These are phyloP conservation scores for Homalodisca vitripennis DNA, from an alignment of 1,140 invertebrate genomes.

Conservation along the genomic window DNA sequence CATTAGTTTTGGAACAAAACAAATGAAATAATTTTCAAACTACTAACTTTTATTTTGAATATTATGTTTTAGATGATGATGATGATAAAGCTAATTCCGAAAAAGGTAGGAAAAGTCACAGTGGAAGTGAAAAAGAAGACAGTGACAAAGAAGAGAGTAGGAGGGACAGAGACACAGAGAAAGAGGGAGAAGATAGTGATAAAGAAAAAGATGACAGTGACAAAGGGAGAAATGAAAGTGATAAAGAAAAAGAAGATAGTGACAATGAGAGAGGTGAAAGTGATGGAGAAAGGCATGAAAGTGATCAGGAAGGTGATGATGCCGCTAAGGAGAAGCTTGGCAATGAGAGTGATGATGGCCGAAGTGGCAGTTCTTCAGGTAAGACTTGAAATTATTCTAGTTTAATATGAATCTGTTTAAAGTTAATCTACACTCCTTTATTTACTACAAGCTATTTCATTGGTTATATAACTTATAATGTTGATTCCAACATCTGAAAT, in stretches of 20 bases:
- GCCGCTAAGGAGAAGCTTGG: constrained; percentile 16
- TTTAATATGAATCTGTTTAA: too few species aligned
- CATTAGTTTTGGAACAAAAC: too few species aligned
- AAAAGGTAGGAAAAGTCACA: neutral
- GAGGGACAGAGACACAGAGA: constrained; percentile 23
- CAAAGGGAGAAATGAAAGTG: constrained; percentile 31
- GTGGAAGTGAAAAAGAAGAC: constrained; percentile 32
- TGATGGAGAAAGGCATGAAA: neutral
- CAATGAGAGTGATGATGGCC: neutral
- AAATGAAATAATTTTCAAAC: too few species aligned
- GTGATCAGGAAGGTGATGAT: constrained; percentile 29
- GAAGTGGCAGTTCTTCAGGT: constrained; percentile 10
- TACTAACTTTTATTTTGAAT: too few species aligned
- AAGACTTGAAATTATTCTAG: too few species aligned
- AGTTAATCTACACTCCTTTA: too few species aligned
- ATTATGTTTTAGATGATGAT: too few species aligned
- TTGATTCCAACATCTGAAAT: too few species aligned
- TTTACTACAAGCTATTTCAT: too few species aligned
- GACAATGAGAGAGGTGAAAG: constrained; percentile 25
- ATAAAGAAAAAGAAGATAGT: constrained; percentile 30
- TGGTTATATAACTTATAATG: too few species aligned
- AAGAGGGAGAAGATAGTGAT: constrained; percentile 28
- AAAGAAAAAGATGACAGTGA: constrained; percentile 33
- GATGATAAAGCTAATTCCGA: constrained; percentile 13
- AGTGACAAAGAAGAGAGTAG: constrained; percentile 31